phyloP scores from a whole-genome alignment of 2,113 vertebrate species.

The Colistium nudipinnis region DNA sequence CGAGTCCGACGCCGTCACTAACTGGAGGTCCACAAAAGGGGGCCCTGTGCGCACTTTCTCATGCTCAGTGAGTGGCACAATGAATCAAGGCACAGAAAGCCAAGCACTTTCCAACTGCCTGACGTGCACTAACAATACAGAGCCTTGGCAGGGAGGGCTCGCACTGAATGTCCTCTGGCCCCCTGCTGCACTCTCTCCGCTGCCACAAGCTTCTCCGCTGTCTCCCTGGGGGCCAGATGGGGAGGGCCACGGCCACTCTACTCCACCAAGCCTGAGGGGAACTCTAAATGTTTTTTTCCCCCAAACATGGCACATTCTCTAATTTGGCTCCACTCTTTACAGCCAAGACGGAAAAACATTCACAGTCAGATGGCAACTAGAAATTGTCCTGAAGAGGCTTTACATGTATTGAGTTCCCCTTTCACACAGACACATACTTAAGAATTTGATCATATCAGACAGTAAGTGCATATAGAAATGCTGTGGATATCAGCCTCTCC shows the following conservation, averaged over 20 bases:
- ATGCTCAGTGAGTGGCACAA: constrained; percentile 54
- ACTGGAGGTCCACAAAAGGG: constrained; percentile 60
- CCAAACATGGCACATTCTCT: constrained; percentile 11
- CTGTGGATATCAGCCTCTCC: constrained; percentile 42
- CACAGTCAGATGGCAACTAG: constrained; percentile 13
- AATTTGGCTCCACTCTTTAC: constrained; percentile 24
- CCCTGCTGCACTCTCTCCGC: constrained; percentile 27
- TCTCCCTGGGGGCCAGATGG: constrained; percentile 51
- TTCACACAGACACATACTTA: constrained; percentile 16
- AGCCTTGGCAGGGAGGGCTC: constrained; percentile 67
- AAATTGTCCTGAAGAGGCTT: constrained; percentile 47
- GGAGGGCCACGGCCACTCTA: constrained; percentile 20
- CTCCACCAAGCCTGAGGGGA: constrained; percentile 40
- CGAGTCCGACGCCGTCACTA: constrained; percentile 51
- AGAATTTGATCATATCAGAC: constrained; percentile 53
- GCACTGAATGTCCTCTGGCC: constrained; percentile 64
- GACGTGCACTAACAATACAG: constrained; percentile 72
- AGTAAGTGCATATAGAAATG: constrained; percentile 40
- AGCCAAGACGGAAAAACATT: constrained; percentile 39
- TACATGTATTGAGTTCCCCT: constrained; percentile 27
- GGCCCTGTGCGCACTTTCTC: constrained; percentile 60
- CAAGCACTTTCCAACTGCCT: constrained; percentile 65
- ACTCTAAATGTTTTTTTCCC: constrained; percentile 24
- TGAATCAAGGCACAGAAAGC: constrained; percentile 72
- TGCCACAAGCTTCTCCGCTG: constrained; percentile 52